Percentiles rank a stretch among this genome's conserved stretches.
These are phyloP conservation scores for Acanthoscelides obtectus DNA, from an alignment of 2,888 invertebrate species.

Conservation along the genomic window DNA sequence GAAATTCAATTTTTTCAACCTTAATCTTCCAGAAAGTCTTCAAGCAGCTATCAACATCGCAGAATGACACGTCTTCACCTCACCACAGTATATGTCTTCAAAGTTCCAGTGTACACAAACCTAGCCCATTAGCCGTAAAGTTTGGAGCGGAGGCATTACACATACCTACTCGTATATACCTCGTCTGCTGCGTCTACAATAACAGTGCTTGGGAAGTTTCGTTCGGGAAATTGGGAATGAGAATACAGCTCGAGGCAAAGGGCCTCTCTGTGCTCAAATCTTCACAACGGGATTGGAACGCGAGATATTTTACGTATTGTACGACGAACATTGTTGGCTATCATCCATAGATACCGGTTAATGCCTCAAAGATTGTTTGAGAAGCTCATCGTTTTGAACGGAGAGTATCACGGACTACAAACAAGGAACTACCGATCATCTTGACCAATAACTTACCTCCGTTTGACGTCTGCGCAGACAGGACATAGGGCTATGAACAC, in stretches of 20 bases:
- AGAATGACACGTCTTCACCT: not conserved
- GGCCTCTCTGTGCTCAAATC: not conserved
- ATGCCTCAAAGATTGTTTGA: no score
- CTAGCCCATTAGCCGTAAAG: not conserved
- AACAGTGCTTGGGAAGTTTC: not conserved
- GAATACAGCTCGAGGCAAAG: not conserved
- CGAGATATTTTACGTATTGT: not conserved
- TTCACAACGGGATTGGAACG: not conserved
- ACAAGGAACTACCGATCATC: no score
- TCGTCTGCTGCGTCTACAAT: not conserved
- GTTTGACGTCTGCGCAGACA: no score
- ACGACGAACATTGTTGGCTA: not conserved
- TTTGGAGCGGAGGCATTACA: not conserved
- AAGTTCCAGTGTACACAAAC: not conserved
- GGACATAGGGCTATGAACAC: no score
- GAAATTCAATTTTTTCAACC: no score
- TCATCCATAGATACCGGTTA: not conserved
- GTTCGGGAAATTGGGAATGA: not conserved
- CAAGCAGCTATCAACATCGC: no score
- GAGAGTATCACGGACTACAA: no score
- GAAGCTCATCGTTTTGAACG: no score
- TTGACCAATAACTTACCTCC: no score
- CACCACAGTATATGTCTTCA: not conserved
- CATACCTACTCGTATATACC: not conserved
- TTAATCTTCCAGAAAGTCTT: no score